Conservation (phyloP, 2,888 invertebrate genomes). For the Melieria omissa region DNA sequence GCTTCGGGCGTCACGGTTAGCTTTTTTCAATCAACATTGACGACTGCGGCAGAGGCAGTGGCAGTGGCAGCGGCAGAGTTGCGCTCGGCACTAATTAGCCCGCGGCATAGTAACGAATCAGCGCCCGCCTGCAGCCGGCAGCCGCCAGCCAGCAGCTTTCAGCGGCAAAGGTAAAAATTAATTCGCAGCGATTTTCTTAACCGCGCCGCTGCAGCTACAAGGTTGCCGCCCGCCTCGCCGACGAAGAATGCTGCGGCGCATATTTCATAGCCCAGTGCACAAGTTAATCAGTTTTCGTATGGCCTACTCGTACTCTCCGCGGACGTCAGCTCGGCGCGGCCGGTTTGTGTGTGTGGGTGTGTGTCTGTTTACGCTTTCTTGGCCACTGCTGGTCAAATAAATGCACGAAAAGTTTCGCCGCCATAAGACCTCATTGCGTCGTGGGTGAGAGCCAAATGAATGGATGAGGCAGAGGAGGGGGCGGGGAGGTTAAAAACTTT, state of each 20-base stretch:
- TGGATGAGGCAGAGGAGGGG: too few species aligned
- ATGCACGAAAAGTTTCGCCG: too few species aligned
- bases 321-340: not conserved
- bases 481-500: too few species aligned
- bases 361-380: too few species aligned
- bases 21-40: too few species aligned
- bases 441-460: too few species aligned
- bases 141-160: too few species aligned
- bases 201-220: not conserved
- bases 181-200: not conserved
- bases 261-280: constrained; percentile 1
- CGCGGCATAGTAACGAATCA: constrained; percentile 30
- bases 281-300: constrained; percentile 22
- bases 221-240: not conserved
- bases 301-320: not conserved
- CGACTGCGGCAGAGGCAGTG: too few species aligned
- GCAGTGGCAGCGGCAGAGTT: not conserved
- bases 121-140: constrained; percentile 17
- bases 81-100: constrained; percentile 26
- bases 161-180: not conserved
- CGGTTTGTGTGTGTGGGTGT: not conserved
- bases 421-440: too few species aligned
- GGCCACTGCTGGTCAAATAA: too few species aligned
- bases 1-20: too few species aligned
- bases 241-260: not conserved